These are phyloP conservation scores for Hydriomena furcata DNA, from an alignment of 2,888 invertebrate genomes.

Conservation along the genomic window DNA sequence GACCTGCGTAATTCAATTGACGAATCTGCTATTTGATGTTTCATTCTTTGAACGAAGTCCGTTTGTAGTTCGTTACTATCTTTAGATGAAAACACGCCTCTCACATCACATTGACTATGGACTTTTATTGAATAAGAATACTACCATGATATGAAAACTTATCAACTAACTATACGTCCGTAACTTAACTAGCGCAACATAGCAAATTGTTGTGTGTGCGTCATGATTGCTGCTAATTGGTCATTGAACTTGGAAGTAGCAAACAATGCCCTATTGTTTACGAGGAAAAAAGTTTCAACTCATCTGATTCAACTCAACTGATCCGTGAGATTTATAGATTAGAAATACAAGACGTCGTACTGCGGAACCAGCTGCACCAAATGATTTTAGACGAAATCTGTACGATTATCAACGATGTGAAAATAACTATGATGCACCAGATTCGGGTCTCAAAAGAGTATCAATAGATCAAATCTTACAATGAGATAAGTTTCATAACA, in stretches of 20 bases:
- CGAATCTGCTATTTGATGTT: not conserved
- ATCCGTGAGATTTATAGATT: constrained; percentile 16
- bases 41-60: not conserved
- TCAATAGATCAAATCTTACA: not conserved
- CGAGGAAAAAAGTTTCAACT: constrained; percentile 9
- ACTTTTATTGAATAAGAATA: constrained; percentile 4
- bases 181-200: constrained; percentile 1
- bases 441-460: not conserved
- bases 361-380: not conserved
- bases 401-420: too few relatives aligned
- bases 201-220: constrained; percentile 12
- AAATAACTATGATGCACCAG: too few relatives aligned
- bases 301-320: constrained; percentile 4
- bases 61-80: too few relatives aligned
- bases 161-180: constrained; percentile 4
- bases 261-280: constrained; percentile 25
- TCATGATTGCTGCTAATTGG: constrained; percentile 17
- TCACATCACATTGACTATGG: not conserved
- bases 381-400: too few relatives aligned
- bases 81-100: too few relatives aligned
- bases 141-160: not conserved
- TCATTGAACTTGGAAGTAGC: constrained; percentile 19
- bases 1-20: constrained; percentile 1
- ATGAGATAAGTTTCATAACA: too few relatives aligned
- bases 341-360: constrained; percentile 5